Percentiles rank a stretch among this genome's conserved stretches.
phyloP scores from a whole-genome alignment of 2,113 vertebrate species.

The Laticauda colubrina region DNA sequence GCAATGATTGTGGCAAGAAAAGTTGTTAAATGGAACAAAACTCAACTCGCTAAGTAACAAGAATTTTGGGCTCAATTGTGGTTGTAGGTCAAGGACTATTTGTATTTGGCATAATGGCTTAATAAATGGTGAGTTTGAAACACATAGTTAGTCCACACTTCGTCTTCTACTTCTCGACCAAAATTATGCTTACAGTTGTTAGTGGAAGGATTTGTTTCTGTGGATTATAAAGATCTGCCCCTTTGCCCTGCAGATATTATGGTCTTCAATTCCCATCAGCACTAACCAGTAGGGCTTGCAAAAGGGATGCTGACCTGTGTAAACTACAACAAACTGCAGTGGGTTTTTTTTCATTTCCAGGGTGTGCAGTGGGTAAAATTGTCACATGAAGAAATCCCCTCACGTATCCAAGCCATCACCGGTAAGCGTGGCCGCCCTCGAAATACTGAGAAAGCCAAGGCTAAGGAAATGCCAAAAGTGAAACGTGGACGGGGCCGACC shows the following conservation, averaged over 20 bases:
- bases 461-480: constrained; percentile 64
- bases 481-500: constrained; percentile 84
- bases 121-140: not conserved
- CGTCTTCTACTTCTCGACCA: not conserved
- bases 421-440: constrained; percentile 91
- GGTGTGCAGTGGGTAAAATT: constrained; percentile 86
- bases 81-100: not conserved
- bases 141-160: not conserved
- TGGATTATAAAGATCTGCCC: not conserved
- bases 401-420: constrained; percentile 95
- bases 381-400: constrained; percentile 89
- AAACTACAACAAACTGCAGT: not conserved
- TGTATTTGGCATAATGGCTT: not conserved
- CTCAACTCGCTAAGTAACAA: not conserved
- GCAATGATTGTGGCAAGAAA: not conserved
- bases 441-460: constrained; percentile 81
- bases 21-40: not conserved
- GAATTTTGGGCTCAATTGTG: not conserved
- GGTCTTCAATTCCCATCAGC: not conserved
- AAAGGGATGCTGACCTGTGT: not conserved
- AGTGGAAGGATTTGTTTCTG: not conserved
- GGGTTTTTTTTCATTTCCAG: constrained; percentile 59
- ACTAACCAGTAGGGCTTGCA: not conserved
- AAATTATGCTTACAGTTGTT: not conserved
- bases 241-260: not conserved